A percentile compares a stretch with the other conserved stretches of the same genome.
Conservation (phyloP, 2,797 vertebrate species). For the Acestrorhynchus altus region DNA sequence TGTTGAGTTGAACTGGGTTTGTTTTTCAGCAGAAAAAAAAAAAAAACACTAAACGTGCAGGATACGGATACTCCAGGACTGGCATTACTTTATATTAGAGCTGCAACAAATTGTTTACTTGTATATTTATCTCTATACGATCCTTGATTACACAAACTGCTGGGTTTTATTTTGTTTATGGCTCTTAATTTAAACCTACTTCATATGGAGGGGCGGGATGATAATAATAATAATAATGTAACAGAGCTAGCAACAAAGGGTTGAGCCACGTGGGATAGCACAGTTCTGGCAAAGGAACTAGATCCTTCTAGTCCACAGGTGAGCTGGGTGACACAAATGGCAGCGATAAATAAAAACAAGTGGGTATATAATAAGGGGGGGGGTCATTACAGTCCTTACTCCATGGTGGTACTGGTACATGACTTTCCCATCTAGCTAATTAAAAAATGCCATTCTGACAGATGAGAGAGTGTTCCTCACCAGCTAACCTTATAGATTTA, state of each 20-base stretch:
- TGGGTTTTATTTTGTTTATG: neutral
- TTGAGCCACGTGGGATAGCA: neutral
- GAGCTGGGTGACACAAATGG: constrained; percentile 14
- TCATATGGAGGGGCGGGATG: neutral
- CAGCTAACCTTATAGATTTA: constrained; percentile 61
- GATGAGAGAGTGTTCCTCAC: constrained; percentile 24
- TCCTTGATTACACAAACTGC: no score
- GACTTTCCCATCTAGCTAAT: constrained; percentile 62
- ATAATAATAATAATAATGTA: no score
- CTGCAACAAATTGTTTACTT: no score
- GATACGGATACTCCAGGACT: neutral
- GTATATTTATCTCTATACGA: no score
- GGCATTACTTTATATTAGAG: no score
- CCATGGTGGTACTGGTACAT: constrained; percentile 40
- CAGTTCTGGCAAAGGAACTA: constrained; percentile 18
- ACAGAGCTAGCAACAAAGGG: neutral
- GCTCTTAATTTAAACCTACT: neutral
- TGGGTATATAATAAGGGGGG: constrained; percentile 46
- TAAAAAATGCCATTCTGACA: constrained; percentile 47
- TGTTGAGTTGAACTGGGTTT: neutral
- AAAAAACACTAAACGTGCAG: neutral
- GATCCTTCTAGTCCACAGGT: constrained; percentile 8
- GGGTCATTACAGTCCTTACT: constrained; percentile 54
- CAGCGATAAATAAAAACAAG: constrained; percentile 42
- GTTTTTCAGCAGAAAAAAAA: neutral